Base-by-base conservation (phyloP, 2,797 vertebrate genomes). In the Poecilia gillii region DNA sequence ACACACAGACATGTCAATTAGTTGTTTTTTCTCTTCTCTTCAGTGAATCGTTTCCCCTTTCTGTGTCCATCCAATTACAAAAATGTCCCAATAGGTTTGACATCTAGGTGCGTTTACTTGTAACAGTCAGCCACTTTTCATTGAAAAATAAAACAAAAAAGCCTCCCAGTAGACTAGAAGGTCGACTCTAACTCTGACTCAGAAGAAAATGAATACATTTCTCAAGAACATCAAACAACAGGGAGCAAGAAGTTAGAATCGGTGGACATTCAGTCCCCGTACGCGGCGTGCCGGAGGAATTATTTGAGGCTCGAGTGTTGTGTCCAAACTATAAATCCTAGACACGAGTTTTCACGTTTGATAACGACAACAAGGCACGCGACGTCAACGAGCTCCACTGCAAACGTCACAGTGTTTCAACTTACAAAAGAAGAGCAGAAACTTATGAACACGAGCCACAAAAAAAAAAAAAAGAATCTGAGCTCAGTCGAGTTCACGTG, bases 1-100 rank as follows among this genome's bases (percentile, higher is more conserved):
- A 75, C 82, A 81, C 88, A 83, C 66, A 59, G 7, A 80, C 36
- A 16, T 81, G 73, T 85, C 83, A 47, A 68, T 83, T 81, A 57
- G 77, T 85, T 68, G 85, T 68, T 25, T 23, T n/a, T 88, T 47
- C 68, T 31, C 16, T 18, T 23, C 31, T 74, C 25, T 79, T 88
- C 51, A 89, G 74, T 80, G 43, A 81, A 66, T 46, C 47, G 45
- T 53, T 72, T 36, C 31, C 47, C 18, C 5, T 18, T 41, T 68
- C 23, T 49, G 18, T 68, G 0, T 55, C 16, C 66, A 45, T 70
- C 33, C 25, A 49, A 70, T 64, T 62, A 66, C 73, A 39, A 64
- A 18, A 62, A 33, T 28, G 25, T 25, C 31, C 43, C 36, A 36
- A 23, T 62, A 18, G 55, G 7, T n/a, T 43, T 28, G 4, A 70